phyloP scores from a whole-genome alignment of 1,140 invertebrate genomes.

The Ctenoplectra terminalis region DNA sequence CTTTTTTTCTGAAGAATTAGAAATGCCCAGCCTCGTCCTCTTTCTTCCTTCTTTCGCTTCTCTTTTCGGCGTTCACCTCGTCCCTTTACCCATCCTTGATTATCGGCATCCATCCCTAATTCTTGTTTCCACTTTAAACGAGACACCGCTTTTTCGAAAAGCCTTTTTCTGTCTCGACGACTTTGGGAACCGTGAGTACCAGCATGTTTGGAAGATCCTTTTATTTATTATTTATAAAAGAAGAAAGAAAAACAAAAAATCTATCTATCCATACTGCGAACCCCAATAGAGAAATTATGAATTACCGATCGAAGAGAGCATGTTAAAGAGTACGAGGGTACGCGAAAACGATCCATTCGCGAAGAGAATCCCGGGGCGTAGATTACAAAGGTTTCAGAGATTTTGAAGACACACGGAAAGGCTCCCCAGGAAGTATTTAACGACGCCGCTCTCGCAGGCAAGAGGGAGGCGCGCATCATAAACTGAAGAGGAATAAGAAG shows the following conservation, averaged over 20 bases:
- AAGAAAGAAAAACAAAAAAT: too few species aligned
- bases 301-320: not conserved
- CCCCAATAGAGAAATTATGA: not conserved
- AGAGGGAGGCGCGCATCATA: conserved; percentile 49
- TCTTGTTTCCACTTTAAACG: not conserved
- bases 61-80: not conserved
- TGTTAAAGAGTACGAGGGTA: not conserved
- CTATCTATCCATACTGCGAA: not conserved
- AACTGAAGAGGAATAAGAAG: conserved; percentile 63
- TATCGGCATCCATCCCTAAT: not conserved
- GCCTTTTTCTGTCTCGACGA: not conserved
- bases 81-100: not conserved
- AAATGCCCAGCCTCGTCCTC: conserved; percentile 48
- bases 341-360: not conserved
- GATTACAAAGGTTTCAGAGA: not conserved
- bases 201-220: too few species aligned
- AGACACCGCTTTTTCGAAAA: not conserved
- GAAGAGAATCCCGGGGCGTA: not conserved
- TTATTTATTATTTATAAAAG: too few species aligned
- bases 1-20: conserved; percentile 74
- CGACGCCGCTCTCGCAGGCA: conserved; percentile 41
- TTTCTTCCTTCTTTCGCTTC: conserved; percentile 7
- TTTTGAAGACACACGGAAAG: conserved; percentile 16
- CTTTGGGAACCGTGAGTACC: too few species aligned
- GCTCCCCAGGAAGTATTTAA: conserved; percentile 63